Evolutionary conservation across 1,140 invertebrate genomes (phyloP).

Genomic region (Alviniconcha marisindica): DNA sequence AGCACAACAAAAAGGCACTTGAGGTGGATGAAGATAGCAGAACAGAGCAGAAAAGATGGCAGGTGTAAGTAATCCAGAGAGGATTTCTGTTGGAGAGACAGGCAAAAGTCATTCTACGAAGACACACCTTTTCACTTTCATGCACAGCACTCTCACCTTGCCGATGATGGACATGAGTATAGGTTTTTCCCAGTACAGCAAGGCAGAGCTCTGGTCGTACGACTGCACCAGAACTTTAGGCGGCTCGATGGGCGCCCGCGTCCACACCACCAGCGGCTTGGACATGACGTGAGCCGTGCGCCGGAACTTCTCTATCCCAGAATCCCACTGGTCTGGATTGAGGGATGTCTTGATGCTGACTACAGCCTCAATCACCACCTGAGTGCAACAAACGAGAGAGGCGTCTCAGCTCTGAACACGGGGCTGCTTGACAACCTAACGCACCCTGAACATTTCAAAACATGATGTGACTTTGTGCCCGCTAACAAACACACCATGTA

Average conservation of each 20-base stretch:
- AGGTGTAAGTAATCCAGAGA: too few relatives aligned
- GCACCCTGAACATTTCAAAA: too few relatives aligned
- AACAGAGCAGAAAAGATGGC: too few relatives aligned
- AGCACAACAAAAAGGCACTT: too few relatives aligned
- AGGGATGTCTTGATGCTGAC: constrained; percentile 76
- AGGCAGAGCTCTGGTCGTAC: constrained; percentile 69
- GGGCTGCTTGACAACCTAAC: too few relatives aligned
- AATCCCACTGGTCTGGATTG: constrained; percentile 61
- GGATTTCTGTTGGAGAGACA: too few relatives aligned
- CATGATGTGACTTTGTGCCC: too few relatives aligned
- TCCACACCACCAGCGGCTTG: constrained; percentile 70
- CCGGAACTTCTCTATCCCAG: constrained; percentile 66
- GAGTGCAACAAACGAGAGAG: too few relatives aligned
- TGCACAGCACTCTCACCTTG: constrained; percentile 51
- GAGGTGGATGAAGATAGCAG: too few relatives aligned
- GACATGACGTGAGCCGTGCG: constrained; percentile 74
- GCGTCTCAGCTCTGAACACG: too few relatives aligned
- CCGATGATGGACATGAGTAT: constrained; percentile 68
- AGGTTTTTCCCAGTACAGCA: constrained; percentile 76
- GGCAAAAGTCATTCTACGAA: too few relatives aligned
- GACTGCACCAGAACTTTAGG: constrained; percentile 67
- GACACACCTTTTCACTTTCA: neutral
- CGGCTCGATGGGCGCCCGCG: constrained; percentile 72
- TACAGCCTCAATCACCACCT: constrained; percentile 73
- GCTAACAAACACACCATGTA: too few relatives aligned